Evolutionary conservation across 2,888 invertebrate genomes (phyloP), one percentile per base, ranked within the genome.

Genomic region (Mesodorylaimus sp.): DNA sequence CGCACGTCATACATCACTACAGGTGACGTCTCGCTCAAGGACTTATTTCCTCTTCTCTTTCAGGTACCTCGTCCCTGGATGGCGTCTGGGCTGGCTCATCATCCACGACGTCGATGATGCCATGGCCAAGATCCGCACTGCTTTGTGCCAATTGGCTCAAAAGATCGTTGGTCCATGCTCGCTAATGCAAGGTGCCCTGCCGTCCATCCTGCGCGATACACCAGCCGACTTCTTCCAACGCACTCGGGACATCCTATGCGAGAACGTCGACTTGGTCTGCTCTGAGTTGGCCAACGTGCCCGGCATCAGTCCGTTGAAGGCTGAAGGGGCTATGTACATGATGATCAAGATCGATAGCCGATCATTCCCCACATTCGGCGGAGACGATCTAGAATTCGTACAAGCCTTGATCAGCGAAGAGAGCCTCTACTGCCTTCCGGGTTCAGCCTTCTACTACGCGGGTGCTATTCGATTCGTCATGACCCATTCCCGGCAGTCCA

Each of bases 271-370:
- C 57, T 58, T 84, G 49, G 82, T 83, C 1, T 86, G 76, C 66
- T 74, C 79, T 41, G 73, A 74, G 50, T 66, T 95, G 41, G 73
- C 73, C 24, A 70, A 74, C 27, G 77, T 83, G 16, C 79, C 78
- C 27, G 95, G 93, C 0, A 67, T 97, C 45, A 77, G 76, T 25
- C 89, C 93, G 0, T 77, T 86, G 47, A 85, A 86, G 81, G 93
- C 95, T 0, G 78, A 80, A 58, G 95, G 93, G 36, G 89, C 93
- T 2, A 93, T 97, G 93, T 97, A 95, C 68, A 89, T 95, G 85
- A 89, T 95, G 88, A 81, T 79, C 50, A 74, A 76, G 53, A 73
- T 80, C 58, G 80, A 88, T 61, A 77, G 84, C 68, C 70, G 76
- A 0, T 72, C 77, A 53, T 95, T 89, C 66, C 83, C 85, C 1